Percentiles rank a stretch among this genome's conserved stretches.
These are phyloP conservation scores for Triplophysa tibetana DNA, from an alignment of 2,113 vertebrate genomes.

Conservation along the genomic window DNA sequence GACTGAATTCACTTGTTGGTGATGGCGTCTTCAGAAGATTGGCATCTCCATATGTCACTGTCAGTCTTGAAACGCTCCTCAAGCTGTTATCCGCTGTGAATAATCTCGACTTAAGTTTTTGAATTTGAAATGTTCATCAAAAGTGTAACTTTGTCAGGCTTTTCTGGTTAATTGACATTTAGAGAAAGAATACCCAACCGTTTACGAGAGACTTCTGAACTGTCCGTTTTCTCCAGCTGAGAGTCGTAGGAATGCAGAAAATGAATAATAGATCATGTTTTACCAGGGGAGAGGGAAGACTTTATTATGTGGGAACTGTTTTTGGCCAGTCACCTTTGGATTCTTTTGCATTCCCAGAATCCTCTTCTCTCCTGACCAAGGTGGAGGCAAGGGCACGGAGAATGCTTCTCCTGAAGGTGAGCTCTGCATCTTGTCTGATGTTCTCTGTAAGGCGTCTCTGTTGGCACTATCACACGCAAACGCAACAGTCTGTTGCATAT, in stretches of 20 bases:
- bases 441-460: background rate
- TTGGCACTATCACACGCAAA: background rate
- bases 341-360: slow-evolving; percentile 54
- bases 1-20: background rate
- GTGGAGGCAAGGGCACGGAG: slow-evolving; percentile 56
- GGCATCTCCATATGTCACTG: slow-evolving; percentile 28
- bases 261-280: slow-evolving; percentile 65
- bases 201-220: slow-evolving; percentile 54
- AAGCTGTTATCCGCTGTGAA: slow-evolving; percentile 18
- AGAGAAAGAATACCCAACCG: slow-evolving; percentile 44
- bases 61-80: slow-evolving; percentile 20
- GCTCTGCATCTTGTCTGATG: background rate
- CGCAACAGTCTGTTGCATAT: background rate
- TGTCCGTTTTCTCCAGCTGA: slow-evolving; percentile 38
- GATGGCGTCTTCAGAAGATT: background rate
- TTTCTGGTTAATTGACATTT: slow-evolving; percentile 14
- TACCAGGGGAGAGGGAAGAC: slow-evolving; percentile 56
- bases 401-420: background rate
- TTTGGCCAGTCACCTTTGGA: slow-evolving; percentile 58
- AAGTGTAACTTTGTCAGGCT: background rate
- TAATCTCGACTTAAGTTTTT: slow-evolving; percentile 1
- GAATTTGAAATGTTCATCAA: slow-evolving; percentile 15
- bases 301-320: slow-evolving; percentile 59
- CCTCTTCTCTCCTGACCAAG: slow-evolving; percentile 33
- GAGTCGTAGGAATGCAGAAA: slow-evolving; percentile 60